These are phyloP conservation scores for Neoitamus cyanurus DNA, from an alignment of 2,888 invertebrate genomes.

Conservation along the genomic window DNA sequence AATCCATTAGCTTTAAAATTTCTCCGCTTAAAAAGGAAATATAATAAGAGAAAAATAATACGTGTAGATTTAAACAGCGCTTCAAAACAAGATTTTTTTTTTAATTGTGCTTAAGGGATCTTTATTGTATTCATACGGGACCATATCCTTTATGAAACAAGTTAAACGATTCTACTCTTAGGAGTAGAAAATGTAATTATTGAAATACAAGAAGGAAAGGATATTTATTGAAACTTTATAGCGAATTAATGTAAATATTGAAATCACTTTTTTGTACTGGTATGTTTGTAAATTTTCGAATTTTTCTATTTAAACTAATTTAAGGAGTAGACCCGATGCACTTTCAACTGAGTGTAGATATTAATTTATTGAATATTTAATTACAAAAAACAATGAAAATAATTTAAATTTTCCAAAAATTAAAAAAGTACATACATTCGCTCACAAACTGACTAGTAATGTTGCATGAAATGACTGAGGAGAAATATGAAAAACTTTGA, in stretches of 20 bases:
- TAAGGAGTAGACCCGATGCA: neutral
- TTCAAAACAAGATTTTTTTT: neutral
- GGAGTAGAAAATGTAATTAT: neutral
- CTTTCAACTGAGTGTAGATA: neutral
- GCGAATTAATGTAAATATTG: neutral
- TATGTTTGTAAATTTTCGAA: neutral
- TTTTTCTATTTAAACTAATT: neutral
- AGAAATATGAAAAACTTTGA: no score
- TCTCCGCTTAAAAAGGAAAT: neutral
- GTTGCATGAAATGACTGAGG: no score
- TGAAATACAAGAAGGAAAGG: neutral
- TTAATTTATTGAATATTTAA: neutral
- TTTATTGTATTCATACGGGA: slow-evolving; percentile 25
- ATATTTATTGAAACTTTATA: neutral
- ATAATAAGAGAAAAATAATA: neutral
- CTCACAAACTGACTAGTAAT: no score
- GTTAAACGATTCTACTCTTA: neutral
- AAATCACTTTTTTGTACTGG: neutral
- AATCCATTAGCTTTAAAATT: neutral
- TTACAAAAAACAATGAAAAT: neutral
- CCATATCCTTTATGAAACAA: neutral
- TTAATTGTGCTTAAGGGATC: neutral
- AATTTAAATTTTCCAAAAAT: neutral
- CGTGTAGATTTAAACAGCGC: neutral
- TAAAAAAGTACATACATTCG: no score